These are phyloP conservation scores for Poliocrania exsul DNA, from an alignment of 2,797 vertebrate species.

Conservation along the genomic window DNA sequence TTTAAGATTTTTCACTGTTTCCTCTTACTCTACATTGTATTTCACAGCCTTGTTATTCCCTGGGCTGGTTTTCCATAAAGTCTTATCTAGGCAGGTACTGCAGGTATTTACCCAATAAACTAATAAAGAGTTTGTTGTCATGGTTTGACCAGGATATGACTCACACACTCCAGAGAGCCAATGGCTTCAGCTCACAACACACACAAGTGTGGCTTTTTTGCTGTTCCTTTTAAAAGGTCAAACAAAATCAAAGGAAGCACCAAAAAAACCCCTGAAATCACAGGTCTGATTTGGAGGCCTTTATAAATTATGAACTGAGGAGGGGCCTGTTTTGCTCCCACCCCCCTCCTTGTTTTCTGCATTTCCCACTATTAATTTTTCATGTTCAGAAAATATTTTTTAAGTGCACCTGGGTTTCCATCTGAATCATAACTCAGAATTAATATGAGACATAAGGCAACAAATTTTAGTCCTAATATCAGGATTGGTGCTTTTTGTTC, in stretches of 20 bases:
- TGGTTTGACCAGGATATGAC: conserved; percentile 59
- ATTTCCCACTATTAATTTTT: neutral
- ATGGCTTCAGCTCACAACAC: neutral
- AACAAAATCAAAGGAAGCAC: conserved; percentile 19
- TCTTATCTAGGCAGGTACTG: conserved; percentile 36
- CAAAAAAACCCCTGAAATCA: neutral
- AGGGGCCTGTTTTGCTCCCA: neutral
- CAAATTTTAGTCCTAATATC: neutral
- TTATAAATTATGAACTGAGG: neutral
- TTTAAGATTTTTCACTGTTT: neutral
- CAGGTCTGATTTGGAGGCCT: neutral
- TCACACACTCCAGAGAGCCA: conserved; percentile 37
- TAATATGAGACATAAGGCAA: neutral
- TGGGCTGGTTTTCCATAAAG: neutral
- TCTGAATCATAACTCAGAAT: neutral
- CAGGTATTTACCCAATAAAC: conserved; percentile 56
- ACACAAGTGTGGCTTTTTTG: neutral
- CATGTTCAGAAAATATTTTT: neutral
- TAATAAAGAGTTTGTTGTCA: conserved; percentile 34
- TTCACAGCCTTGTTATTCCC: neutral
- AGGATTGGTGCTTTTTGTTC: neutral
- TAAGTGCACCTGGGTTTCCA: neutral
- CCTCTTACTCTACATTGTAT: neutral
- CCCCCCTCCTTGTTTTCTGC: neutral
- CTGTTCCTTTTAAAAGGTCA: conserved; percentile 35